A percentile compares a stretch with the other conserved stretches of the same genome.
These are phyloP conservation scores for Periophthalmodon schlosseri DNA, from an alignment of 2,113 vertebrate species.

Conservation along the genomic window DNA sequence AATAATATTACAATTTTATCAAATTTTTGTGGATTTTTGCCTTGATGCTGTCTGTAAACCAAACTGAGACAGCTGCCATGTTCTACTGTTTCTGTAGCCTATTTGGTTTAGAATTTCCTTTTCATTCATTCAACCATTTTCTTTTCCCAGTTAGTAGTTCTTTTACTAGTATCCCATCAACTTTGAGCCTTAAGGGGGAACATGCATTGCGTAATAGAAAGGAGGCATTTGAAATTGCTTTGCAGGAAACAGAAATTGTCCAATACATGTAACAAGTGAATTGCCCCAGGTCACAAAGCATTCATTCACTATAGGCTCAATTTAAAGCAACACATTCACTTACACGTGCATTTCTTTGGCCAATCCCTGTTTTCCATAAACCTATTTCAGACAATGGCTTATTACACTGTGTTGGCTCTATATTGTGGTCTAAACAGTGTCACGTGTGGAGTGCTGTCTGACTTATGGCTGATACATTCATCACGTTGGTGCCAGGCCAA, in stretches of 20 bases:
- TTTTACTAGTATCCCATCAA: background rate
- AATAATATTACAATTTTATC: background rate
- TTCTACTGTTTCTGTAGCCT: background rate
- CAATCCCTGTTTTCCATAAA: slow-evolving; percentile 52
- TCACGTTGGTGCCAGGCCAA: slow-evolving; percentile 75
- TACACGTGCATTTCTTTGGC: background rate
- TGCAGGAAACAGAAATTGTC: background rate
- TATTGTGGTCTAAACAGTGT: slow-evolving; percentile 53
- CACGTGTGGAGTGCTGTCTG: slow-evolving; percentile 60
- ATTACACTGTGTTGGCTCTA: slow-evolving; percentile 52
- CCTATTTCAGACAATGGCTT: slow-evolving; percentile 60
- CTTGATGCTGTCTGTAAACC: background rate
- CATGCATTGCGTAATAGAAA: background rate
- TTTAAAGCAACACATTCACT: background rate
- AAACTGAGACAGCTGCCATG: background rate
- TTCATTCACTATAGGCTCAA: background rate
- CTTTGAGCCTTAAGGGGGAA: too few relatives aligned
- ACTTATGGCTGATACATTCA: slow-evolving; percentile 77
- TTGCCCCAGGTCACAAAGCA: background rate
- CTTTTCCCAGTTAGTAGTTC: background rate
- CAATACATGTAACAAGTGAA: background rate
- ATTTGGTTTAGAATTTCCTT: background rate
- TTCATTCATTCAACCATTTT: background rate
- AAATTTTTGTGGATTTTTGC: background rate
- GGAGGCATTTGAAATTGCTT: background rate